phyloP scores from a whole-genome alignment of 2,113 vertebrate genomes.

The Rhizomys pruinosus region DNA sequence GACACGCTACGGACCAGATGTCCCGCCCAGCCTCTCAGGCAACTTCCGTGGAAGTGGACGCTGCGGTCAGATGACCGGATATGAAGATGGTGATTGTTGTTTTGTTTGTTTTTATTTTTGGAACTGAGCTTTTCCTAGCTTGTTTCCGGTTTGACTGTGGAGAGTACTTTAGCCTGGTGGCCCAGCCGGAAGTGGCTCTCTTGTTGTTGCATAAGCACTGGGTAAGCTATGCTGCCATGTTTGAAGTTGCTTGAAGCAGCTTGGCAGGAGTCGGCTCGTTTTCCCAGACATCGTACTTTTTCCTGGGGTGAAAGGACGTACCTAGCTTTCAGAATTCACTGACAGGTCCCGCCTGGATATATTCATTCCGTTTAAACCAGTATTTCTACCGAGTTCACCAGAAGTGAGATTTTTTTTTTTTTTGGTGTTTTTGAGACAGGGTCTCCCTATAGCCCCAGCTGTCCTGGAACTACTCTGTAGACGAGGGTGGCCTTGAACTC shows the following conservation, averaged over 20 bases:
- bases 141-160: background rate
- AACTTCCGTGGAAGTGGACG: background rate
- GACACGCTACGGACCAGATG: background rate
- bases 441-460: too few relatives aligned
- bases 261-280: too few relatives aligned
- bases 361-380: background rate
- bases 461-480: too few relatives aligned
- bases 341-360: too few relatives aligned
- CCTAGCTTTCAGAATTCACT: background rate
- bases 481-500: too few relatives aligned
- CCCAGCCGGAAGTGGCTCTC: background rate
- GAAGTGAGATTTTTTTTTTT: background rate
- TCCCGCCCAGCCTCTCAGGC: rapidly evolving
- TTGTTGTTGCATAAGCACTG: background rate
- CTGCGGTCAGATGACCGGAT: background rate
- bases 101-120: background rate
- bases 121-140: background rate
- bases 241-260: background rate
- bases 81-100: background rate
- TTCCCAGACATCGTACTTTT: background rate
- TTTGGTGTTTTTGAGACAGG: background rate
- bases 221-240: background rate
- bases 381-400: background rate
- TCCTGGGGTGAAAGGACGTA: background rate
- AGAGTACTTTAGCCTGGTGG: rapidly evolving